phyloP scores from a whole-genome alignment of 2,113 vertebrate species.

The Calonectris borealis region DNA sequence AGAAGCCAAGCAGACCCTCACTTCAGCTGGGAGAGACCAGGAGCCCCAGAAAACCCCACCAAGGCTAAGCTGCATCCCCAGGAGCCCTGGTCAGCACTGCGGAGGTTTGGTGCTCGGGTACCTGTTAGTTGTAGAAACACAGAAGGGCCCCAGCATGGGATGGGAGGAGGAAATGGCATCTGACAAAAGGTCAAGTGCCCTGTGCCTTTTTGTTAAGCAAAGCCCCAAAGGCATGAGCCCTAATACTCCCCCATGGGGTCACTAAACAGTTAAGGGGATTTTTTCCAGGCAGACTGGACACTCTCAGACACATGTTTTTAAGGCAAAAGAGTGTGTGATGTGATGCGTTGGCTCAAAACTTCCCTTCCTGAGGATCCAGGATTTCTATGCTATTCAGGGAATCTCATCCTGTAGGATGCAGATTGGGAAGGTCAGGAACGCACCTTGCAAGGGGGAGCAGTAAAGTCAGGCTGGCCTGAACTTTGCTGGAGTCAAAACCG shows the following conservation, averaged over 20 bases:
- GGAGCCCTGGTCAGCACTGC: not conserved
- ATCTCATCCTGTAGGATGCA: not conserved
- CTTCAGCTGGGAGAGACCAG: conserved; percentile 7
- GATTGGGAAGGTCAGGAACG: not conserved
- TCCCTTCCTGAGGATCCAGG: not conserved
- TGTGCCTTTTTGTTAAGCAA: not conserved
- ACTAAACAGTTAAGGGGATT: not conserved
- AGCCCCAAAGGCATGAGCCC: not conserved
- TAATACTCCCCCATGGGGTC: not conserved
- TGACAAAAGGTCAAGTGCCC: not conserved
- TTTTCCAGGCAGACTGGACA: not conserved
- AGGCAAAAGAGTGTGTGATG: not conserved
- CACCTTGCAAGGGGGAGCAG: conserved; percentile 3
- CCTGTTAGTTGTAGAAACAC: not conserved
- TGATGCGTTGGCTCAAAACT: not conserved
- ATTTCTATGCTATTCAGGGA: not conserved
- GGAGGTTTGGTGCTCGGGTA: conserved; percentile 65
- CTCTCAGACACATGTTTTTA: not conserved
- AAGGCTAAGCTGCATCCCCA: not conserved
- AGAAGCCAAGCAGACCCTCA: conserved; percentile 54
- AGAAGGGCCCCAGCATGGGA: not conserved
- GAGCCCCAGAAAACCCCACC: conserved; percentile 16
- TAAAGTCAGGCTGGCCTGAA: not conserved
- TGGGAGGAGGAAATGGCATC: not conserved
- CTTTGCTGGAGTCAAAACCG: not conserved